These are phyloP conservation scores for Neocloeon triangulifer DNA, from an alignment of 1,140 invertebrate species.

Conservation along the genomic window DNA sequence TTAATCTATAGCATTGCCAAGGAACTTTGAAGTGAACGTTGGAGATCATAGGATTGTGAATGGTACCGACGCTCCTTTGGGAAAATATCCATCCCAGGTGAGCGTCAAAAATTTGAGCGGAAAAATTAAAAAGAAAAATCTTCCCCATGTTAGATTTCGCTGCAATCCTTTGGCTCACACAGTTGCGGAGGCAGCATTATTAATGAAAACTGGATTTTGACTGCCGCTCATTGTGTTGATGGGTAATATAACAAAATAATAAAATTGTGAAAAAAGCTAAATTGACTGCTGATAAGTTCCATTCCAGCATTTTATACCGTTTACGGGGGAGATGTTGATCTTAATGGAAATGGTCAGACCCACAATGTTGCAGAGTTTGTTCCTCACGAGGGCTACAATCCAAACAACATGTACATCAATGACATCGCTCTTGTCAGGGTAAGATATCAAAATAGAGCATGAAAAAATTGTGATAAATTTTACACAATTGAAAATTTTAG, in stretches of 20 bases:
- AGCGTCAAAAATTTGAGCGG: too few species aligned
- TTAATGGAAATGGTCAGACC: background rate
- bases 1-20: too few species aligned
- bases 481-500: too few species aligned
- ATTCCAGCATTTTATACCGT: constrained; percentile 1
- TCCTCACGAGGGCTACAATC: constrained; percentile 4
- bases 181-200: constrained; percentile 25
- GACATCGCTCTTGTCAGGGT: background rate
- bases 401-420: constrained; percentile 6
- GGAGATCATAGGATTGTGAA: too few species aligned
- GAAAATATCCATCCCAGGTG: too few species aligned
- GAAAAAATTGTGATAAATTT: too few species aligned
- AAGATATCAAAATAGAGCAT: too few species aligned
- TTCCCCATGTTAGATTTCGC: constrained; percentile 15
- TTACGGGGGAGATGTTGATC: background rate
- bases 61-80: too few species aligned
- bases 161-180: constrained; percentile 14
- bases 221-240: constrained; percentile 25
- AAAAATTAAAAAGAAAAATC: too few species aligned
- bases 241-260: constrained; percentile 11
- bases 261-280: too few species aligned
- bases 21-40: too few species aligned
- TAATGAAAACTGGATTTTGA: constrained; percentile 19
- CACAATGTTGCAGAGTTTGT: constrained; percentile 1
- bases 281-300: too few species aligned